A percentile compares a stretch with the other conserved stretches of the same genome.
Conservation (phyloP, 1,140 invertebrate species). For the Cydia strobilella region DNA sequence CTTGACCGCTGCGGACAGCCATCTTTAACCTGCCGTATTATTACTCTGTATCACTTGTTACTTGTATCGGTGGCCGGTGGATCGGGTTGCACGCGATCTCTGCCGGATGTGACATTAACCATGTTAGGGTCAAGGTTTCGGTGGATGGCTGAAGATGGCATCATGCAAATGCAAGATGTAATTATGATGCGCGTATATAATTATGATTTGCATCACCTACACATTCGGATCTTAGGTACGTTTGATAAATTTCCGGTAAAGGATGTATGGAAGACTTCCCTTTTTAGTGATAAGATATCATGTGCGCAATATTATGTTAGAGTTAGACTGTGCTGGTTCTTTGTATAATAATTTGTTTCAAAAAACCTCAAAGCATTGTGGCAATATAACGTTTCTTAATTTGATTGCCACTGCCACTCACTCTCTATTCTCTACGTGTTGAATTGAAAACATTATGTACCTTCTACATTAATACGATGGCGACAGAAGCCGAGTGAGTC, state of each 20-base stretch:
- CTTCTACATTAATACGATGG: not conserved
- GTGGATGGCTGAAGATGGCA: not conserved
- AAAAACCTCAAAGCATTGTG: no score
- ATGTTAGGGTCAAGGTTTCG: not conserved
- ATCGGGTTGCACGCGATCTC: not conserved
- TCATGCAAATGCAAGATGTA: not conserved
- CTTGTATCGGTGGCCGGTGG: not conserved
- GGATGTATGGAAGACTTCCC: no score
- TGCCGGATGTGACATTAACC: not conserved
- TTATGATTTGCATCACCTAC: not conserved
- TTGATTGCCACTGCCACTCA: not conserved
- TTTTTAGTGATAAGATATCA: no score
- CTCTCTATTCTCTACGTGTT: not conserved
- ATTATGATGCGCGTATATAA: not conserved
- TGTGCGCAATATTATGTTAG: no score
- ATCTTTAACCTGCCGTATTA: not conserved
- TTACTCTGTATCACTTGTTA: not conserved
- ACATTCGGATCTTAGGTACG: not conserved
- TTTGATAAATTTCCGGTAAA: not conserved
- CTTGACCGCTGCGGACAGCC: constrained; percentile 8
- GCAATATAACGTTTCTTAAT: no score
- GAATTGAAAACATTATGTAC: not conserved
- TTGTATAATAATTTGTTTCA: no score
- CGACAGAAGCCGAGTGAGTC: constrained; percentile 7
- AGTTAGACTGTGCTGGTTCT: no score